Evolutionary conservation across 2,888 invertebrate genomes (phyloP).

Genomic region (Rhorus exstirpatorius): DNA sequence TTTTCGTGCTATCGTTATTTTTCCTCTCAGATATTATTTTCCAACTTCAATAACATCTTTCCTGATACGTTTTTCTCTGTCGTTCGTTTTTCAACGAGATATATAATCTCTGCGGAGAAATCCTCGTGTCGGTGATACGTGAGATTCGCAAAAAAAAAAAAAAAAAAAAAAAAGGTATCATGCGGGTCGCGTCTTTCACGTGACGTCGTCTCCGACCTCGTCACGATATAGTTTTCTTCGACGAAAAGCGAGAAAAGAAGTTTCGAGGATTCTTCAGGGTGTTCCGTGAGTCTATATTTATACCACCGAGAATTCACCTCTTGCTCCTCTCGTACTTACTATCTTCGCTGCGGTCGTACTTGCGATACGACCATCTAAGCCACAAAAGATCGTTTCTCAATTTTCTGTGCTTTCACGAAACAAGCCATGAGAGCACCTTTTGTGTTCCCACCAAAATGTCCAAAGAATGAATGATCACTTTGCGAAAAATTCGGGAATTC

Average conservation of each 20-base stretch:
- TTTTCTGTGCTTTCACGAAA: conserved; percentile 8
- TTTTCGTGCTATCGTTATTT: background rate
- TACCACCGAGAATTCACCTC: background rate
- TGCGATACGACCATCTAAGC: conserved; percentile 25
- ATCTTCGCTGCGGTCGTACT: background rate
- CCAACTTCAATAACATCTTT: conserved; percentile 3
- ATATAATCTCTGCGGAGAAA: conserved; percentile 21
- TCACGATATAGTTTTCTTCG: conserved; percentile 28
- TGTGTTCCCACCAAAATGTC: background rate
- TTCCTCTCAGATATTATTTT: background rate
- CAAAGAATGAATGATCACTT: conserved; percentile 11
- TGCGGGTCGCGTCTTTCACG: conserved; percentile 43
- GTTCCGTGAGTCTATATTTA: conserved; percentile 5
- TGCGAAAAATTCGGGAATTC: background rate
- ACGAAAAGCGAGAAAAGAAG: conserved; percentile 38
- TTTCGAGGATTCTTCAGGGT: conserved; percentile 32
- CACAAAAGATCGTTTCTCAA: conserved; percentile 29
- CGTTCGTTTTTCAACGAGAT: conserved; percentile 11
- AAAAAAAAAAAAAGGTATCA: conserved; percentile 47
- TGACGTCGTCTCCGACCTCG: conserved; percentile 41
- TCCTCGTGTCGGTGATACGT: conserved; percentile 31
- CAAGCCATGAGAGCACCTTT: background rate
- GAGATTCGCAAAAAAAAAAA: conserved; percentile 48
- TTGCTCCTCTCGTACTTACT: conserved; percentile 30
- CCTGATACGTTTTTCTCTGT: background rate